phyloP scores from a whole-genome alignment of 2,113 vertebrate genomes.

The Oreochromis spilurus region DNA sequence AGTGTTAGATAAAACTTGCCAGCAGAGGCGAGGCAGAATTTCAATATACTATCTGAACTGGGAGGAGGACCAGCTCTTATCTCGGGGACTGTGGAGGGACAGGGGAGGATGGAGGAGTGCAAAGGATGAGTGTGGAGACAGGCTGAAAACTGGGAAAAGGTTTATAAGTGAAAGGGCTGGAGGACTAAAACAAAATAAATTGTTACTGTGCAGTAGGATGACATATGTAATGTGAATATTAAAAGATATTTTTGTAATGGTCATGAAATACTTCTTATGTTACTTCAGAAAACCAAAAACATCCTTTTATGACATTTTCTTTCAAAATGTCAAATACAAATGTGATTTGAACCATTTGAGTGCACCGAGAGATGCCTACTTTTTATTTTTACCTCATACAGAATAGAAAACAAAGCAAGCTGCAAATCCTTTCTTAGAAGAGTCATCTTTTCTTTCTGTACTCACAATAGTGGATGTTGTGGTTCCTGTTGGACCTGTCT shows the following conservation, averaged over 20 bases:
- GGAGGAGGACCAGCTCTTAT: neutral
- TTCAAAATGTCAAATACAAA: neutral
- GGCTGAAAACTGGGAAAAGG: neutral
- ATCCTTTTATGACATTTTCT: neutral
- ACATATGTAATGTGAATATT: neutral
- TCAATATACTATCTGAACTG: conserved; percentile 30
- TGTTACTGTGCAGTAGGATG: neutral
- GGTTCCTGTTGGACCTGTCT: conserved; percentile 51
- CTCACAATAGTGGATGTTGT: conserved; percentile 73
- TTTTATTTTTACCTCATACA: neutral
- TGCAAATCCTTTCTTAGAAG: neutral
- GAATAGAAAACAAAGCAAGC: neutral
- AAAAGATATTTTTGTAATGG: neutral
- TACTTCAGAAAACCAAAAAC: neutral
- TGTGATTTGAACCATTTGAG: neutral
- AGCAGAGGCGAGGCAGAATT: conserved; percentile 25
- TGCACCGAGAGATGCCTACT: neutral
- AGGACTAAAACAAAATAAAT: neutral
- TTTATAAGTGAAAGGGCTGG: neutral
- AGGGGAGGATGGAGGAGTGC: neutral
- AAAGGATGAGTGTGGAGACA: neutral
- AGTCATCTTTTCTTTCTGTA: neutral
- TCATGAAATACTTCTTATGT: neutral
- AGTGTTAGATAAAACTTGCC: conserved; percentile 39
- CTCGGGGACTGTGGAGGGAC: neutral